Base-by-base conservation (phyloP, 2,888 invertebrate species). In the Thecophora atra region DNA sequence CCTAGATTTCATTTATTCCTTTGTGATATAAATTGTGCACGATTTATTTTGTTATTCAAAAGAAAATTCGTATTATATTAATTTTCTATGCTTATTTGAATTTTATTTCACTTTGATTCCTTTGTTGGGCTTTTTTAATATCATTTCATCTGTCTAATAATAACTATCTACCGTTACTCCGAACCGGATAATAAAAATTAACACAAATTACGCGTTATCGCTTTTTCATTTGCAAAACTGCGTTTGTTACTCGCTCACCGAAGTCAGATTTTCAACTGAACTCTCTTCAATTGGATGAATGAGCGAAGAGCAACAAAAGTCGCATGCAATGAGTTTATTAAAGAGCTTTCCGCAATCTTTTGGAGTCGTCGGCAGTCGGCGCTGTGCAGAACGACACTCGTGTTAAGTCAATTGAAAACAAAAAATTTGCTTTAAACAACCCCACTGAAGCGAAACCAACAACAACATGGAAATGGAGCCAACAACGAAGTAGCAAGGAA, bases 221-320 rank as follows among this genome's bases (percentile, higher is more conserved):
- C 17, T 26, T 8, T 26, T 58, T n/a, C 26, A 6, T 26, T 26
- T 28, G n/a, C n/a, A 19, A 13, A 28, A 62, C n/a, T 4, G n/a
- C 51, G 19, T 21, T 54, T 58, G 42, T 68, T 68, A 44, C 26
- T 42, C 26, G 44, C 42, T 28, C 68, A 58, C 44, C 56, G 67
- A 58, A 58, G 58, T 42, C 56, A 26, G 37, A 60, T 11, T 42
- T 68, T 28, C 68, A 58, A 68, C 68, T 54, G 54, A 54, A 54
- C 19, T 54, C 13, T n/a, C n/a, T 13, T 60, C 19, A 63, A 21
- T 37, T 51, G 47, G 28, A 51, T 47, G 51, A 47, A 51, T 65
- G 28, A 24, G 26, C 19, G 37, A 37, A 19, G 54, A 19, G 54
- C 8, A 19, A 21, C n/a, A n/a, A 37, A 2, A 37, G 2, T 37